Percentiles rank a stretch among this genome's conserved stretches.
These are phyloP conservation scores for Byasa hedistus DNA, from an alignment of 2,888 invertebrate genomes.

Conservation along the genomic window DNA sequence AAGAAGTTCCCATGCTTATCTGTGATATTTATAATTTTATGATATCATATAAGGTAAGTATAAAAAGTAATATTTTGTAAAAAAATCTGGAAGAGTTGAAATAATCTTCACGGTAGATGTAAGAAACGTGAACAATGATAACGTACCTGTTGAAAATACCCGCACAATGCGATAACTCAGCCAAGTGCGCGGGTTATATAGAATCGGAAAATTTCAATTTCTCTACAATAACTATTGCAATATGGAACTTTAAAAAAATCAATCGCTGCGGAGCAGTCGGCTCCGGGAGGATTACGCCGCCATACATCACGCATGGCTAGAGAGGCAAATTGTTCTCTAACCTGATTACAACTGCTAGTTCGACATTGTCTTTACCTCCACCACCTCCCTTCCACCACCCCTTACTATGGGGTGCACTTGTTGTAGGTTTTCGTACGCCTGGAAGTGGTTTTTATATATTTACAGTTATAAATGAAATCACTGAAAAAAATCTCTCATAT, in stretches of 20 bases:
- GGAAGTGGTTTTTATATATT: conserved; percentile 31
- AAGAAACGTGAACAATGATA: no score
- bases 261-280: conserved; percentile 45
- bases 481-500: no score
- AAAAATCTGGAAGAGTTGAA: no score
- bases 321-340: conserved; percentile 89
- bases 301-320: conserved; percentile 83
- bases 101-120: no score
- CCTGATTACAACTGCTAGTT: conserved; percentile 85
- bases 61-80: no score
- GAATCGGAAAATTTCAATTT: conserved; percentile 22
- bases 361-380: conserved; percentile 65
- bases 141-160: no score
- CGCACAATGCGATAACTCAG: no score
- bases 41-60: no score
- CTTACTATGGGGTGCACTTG: conserved; percentile 35
- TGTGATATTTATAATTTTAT: no score
- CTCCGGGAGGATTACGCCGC: conserved; percentile 54
- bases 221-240: conserved; percentile 28
- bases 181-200: not conserved
- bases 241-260: conserved; percentile 42
- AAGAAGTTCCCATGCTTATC: no score
- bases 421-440: conserved; percentile 30
- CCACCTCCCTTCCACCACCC: conserved; percentile 34
- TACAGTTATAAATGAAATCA: not conserved